Evolutionary conservation across 2,797 vertebrate genomes (phyloP).

Genomic region (Fringilla coelebs): DNA sequence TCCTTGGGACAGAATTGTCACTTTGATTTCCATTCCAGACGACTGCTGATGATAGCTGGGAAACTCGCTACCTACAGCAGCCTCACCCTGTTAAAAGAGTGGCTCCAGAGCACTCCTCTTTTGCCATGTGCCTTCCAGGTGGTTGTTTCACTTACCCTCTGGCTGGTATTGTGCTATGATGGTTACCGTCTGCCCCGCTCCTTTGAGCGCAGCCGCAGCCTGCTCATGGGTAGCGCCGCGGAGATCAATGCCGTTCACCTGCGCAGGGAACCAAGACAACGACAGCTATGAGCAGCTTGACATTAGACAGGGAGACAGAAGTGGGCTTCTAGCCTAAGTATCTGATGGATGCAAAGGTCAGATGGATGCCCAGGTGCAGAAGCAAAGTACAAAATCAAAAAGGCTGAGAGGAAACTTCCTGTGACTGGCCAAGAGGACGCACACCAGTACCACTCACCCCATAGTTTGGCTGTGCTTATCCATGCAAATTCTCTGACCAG

Average conservation of each 20-base stretch:
- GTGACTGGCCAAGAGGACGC: fast-evolving
- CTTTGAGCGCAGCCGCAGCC: constrained; percentile 92
- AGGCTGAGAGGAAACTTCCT: not conserved
- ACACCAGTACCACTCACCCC: not conserved
- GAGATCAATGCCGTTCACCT: constrained; percentile 96
- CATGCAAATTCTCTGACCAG: not conserved
- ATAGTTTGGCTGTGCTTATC: not conserved
- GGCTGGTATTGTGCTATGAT: constrained; percentile 96
- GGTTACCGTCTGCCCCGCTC: constrained; percentile 94
- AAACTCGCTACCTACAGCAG: not conserved
- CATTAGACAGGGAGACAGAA: not conserved
- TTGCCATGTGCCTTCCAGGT: not conserved
- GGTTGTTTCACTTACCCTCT: constrained; percentile 83
- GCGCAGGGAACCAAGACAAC: not conserved
- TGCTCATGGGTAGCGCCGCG: constrained; percentile 95
- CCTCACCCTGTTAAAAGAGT: not conserved
- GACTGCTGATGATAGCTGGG: not conserved
- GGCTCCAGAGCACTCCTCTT: not conserved
- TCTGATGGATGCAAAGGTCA: not conserved
- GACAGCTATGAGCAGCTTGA: not conserved
- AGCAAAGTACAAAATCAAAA: not conserved
- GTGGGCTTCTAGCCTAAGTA: fast-evolving
- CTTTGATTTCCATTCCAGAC: not conserved
- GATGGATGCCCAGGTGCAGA: not conserved
- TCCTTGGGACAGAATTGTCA: not conserved